A percentile compares a stretch with the other conserved stretches of the same genome.
Conservation (phyloP, 2,888 invertebrate genomes). For the Selenia dentaria region DNA sequence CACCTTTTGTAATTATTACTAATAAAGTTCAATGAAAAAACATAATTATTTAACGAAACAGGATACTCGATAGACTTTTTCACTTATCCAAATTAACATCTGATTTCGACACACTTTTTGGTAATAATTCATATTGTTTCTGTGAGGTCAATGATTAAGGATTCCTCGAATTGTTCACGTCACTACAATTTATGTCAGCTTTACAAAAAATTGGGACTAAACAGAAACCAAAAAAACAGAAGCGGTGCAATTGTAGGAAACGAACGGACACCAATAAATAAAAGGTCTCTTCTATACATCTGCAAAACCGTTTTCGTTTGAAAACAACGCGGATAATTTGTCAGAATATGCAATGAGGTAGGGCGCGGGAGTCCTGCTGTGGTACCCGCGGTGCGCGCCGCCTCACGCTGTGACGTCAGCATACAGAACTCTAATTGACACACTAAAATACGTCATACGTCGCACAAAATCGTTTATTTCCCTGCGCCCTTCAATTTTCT, state of each 20-base stretch:
- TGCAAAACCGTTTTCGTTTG: conserved; percentile 53
- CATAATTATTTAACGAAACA: conserved; percentile 36
- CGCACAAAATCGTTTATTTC: conserved; percentile 49
- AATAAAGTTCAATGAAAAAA: conserved; percentile 49
- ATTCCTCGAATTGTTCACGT: no score
- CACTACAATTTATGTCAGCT: no score
- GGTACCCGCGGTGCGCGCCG: conserved; percentile 52
- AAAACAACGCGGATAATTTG: conserved; percentile 66
- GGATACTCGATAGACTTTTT: conserved; percentile 9
- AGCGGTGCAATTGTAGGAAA: conserved; percentile 36
- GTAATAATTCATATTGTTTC: no score
- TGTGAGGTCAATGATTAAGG: no score
- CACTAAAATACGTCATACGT: conserved; percentile 75
- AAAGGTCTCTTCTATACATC: conserved; percentile 42
- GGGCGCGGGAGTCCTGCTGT: conserved; percentile 50
- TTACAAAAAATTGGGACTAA: no score
- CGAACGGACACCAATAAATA: conserved; percentile 39
- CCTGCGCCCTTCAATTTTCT: conserved; percentile 45
- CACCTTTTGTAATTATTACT: conserved; percentile 54
- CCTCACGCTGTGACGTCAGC: conserved; percentile 72
- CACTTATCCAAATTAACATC: no score
- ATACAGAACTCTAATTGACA: conserved; percentile 82
- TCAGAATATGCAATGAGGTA: conserved; percentile 56
- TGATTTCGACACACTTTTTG: no score
- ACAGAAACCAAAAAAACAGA: conserved; percentile 23